Base-by-base conservation (phyloP, 2,113 vertebrate species). In the Naja naja region DNA sequence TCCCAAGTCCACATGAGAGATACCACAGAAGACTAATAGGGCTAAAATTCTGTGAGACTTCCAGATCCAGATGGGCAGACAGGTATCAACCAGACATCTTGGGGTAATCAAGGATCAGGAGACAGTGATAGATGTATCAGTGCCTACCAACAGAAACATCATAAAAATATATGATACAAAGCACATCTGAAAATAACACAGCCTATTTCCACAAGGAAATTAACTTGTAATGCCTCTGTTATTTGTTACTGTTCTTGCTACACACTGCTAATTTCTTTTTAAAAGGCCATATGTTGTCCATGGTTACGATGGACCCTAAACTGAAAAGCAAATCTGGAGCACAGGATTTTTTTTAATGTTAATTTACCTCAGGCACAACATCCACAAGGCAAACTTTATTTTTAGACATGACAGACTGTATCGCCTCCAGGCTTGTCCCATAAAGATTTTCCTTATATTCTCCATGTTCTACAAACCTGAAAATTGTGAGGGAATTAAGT, bases 391-490 rank as follows among this genome's bases (percentile, higher is more conserved):
- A 99, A 69, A 98, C 96, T 97, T 99, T 99, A 96, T 98, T 99
- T 93, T 97, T 98, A 95, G 97, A 97, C 98, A 99, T 96, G 89
- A 98, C 97, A 0, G 96, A 96, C 10, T 98, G 98, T 93, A 99
- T 99, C 91, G 99, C 98, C 87, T 99, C 98, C 92, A 99, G 96
- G 93, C 98, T 99, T 91, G 98, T 99, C 27, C 99, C 99, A 0
- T 99, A 99, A 58, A 99, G 97, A 88, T 99, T 98, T 25, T 99
- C 99, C 91, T 99, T 99, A 94, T 99, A 99, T 93, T 99, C 99
- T 4, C 99, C 99, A 0, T 98, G 98, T 94, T 99, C 99, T 94
- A 99, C 98, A 94, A 99, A 99, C 93, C 99, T 99, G 86, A 54
- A 86, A 95, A 93, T 91, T 43, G 39, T 94, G 94, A 90, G 0